Conservation (phyloP, 2,113 vertebrate species). For the Stictonetta naevosa region DNA sequence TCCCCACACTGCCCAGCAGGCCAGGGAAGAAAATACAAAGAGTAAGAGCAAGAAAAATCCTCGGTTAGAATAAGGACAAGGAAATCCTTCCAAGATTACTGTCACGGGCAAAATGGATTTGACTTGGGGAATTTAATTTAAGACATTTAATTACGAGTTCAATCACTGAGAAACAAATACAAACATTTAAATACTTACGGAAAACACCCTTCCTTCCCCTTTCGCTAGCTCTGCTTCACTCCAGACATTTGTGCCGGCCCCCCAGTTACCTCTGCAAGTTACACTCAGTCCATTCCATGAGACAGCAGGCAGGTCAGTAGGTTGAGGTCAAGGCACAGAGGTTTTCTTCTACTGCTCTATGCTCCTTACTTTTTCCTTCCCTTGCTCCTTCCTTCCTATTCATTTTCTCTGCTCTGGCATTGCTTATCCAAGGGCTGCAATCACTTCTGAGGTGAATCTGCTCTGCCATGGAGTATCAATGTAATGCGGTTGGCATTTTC, state of each 20-base stretch:
- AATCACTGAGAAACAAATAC: background rate
- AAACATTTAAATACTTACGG: background rate
- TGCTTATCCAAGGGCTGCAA: background rate
- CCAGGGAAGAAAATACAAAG: background rate
- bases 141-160: background rate
- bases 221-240: background rate
- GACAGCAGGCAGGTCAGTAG: rapidly evolving
- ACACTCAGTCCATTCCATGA: background rate
- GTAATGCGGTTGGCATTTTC: background rate
- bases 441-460: background rate
- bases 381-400: background rate
- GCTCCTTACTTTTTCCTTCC: background rate
- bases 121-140: background rate
- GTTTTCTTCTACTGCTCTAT: background rate
- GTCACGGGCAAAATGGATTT: background rate
- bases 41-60: background rate
- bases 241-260: background rate
- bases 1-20: background rate
- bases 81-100: background rate
- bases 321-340: rapidly evolving
- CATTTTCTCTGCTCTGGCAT: background rate
- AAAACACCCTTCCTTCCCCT: background rate
- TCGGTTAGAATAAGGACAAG: background rate
- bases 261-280: background rate
- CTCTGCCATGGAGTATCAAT: background rate